phyloP scores from a whole-genome alignment of 2,888 invertebrate species.

The Mesorhabditis spiculigera region DNA sequence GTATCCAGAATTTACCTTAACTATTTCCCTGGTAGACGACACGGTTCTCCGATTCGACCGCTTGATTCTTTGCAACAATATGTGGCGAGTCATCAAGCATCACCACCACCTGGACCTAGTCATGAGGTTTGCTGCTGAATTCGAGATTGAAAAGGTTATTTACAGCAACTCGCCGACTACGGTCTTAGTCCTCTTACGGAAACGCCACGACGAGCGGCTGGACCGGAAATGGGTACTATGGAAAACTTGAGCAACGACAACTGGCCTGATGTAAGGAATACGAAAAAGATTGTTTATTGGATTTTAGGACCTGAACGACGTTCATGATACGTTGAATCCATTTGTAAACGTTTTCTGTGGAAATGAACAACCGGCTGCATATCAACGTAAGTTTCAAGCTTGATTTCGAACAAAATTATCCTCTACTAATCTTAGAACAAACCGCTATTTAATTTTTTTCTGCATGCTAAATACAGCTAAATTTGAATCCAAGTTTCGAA shows the following conservation, averaged over 20 bases:
- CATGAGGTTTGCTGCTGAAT: not conserved
- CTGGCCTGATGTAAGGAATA: not conserved
- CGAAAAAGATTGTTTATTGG: not conserved
- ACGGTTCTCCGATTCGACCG: not conserved
- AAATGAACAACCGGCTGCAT: not conserved
- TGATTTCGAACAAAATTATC: too few relatives aligned
- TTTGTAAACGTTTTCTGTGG: conserved; percentile 1
- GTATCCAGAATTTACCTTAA: too few relatives aligned
- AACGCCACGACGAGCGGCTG: not conserved
- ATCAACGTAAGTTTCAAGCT: not conserved
- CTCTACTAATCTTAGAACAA: too few relatives aligned
- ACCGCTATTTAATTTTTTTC: too few relatives aligned
- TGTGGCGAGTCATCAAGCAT: not conserved
- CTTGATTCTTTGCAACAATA: not conserved
- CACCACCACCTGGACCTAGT: not conserved
- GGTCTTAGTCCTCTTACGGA: not conserved
- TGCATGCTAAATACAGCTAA: too few relatives aligned
- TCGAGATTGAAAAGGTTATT: not conserved
- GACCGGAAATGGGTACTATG: not conserved
- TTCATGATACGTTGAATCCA: conserved; percentile 1
- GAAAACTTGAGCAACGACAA: not conserved
- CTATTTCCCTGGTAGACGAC: not conserved
- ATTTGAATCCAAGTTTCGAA: too few relatives aligned
- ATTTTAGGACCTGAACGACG: conserved; percentile 6
- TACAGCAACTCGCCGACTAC: conserved; percentile 1